A percentile compares a stretch with the other conserved stretches of the same genome.
phyloP scores from a whole-genome alignment of 64 coral and sea anemone genomes.

The Stichodactyla mertensii region DNA sequence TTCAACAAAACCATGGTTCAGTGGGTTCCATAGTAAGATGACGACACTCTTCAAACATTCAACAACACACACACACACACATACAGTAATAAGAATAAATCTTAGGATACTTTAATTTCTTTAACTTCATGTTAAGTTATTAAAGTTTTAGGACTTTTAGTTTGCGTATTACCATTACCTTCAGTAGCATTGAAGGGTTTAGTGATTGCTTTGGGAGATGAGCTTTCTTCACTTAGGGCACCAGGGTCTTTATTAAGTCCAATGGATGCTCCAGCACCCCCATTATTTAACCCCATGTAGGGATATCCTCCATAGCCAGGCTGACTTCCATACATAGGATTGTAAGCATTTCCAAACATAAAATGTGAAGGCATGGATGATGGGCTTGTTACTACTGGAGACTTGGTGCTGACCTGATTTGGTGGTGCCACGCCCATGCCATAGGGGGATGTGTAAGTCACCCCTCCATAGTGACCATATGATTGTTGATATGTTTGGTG shows the following conservation, averaged over 20 bases:
- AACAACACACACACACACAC: background rate
- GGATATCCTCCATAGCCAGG: constrained; percentile 24
- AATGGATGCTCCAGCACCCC: background rate
- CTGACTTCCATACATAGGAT: constrained; percentile 30
- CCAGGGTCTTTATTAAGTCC: background rate
- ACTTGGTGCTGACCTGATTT: constrained; percentile 21
- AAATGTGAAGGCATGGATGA: constrained; percentile 22
- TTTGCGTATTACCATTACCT: background rate
- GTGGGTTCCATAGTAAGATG: background rate
- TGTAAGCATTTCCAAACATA: constrained; percentile 50
- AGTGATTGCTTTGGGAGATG: constrained; percentile 12
- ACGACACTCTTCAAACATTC: background rate
- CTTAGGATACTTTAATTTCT: background rate
- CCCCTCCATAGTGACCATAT: constrained; percentile 33
- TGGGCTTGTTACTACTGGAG: constrained; percentile 34
- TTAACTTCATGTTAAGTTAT: background rate
- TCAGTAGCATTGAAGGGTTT: background rate
- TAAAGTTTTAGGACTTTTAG: constrained; percentile 20
- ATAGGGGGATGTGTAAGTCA: constrained; percentile 37
- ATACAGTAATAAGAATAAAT: background rate
- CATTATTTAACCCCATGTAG: constrained; percentile 33
- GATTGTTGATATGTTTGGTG: constrained; percentile 22
- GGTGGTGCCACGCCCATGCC: constrained; percentile 20
- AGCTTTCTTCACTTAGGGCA: background rate
- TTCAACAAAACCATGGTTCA: too few species aligned